Conservation (phyloP, 37 sponge, comb jelly and placozoan species). For the Cladorhizidae sp. region DNA sequence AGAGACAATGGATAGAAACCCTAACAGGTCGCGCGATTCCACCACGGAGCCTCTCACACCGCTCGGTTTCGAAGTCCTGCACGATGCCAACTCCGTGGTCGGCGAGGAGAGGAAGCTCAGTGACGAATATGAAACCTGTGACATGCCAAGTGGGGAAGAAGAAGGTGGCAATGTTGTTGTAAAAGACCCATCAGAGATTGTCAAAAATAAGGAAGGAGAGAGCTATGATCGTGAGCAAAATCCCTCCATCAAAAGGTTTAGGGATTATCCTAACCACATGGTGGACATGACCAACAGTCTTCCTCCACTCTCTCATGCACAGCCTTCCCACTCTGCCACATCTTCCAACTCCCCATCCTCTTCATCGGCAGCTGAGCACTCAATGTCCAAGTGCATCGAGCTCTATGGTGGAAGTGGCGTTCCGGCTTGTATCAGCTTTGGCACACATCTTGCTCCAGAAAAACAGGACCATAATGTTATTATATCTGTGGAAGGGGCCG, state of each 20-base stretch:
- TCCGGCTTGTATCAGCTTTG: neutral
- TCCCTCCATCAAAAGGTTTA: neutral
- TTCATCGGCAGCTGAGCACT: neutral
- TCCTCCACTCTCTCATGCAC: too few relatives aligned
- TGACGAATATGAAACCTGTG: neutral
- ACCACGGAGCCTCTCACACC: neutral
- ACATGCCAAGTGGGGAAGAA: neutral
- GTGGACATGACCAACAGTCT: too few relatives aligned
- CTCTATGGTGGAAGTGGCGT: neutral
- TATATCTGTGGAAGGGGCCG: slow-evolving; percentile 55
- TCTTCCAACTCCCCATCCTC: neutral
- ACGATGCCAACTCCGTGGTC: neutral
- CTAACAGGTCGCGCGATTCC: neutral
- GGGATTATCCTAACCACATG: neutral
- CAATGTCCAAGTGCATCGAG: neutral
- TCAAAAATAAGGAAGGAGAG: neutral
- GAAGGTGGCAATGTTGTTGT: neutral
- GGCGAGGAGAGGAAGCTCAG: neutral
- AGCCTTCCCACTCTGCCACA: neutral
- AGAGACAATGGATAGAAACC: neutral
- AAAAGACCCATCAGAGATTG: too few relatives aligned
- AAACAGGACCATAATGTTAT: slow-evolving; percentile 1
- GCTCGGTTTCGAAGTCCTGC: neutral
- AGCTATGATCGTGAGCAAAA: too few relatives aligned
- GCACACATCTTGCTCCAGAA: neutral